These are phyloP conservation scores for Euwallacea fornicatus DNA, from an alignment of 1,140 invertebrate species.

Conservation along the genomic window DNA sequence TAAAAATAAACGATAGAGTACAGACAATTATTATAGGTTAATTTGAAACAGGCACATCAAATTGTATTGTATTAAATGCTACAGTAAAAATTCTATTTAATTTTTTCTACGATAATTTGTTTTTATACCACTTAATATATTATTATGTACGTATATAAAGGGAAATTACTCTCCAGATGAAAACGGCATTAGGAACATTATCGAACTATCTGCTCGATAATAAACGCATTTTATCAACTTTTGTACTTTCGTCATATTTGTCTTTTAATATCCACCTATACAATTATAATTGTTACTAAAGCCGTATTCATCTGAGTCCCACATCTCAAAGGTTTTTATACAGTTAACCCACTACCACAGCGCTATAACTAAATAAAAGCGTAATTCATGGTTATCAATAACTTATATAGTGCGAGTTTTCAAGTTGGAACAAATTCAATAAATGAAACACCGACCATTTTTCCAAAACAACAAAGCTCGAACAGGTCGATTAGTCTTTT, in stretches of 20 bases:
- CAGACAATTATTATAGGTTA: slow-evolving; percentile 37
- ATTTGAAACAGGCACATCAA: slow-evolving; percentile 39
- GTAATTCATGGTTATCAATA: slow-evolving; percentile 13
- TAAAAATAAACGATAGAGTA: slow-evolving; percentile 34
- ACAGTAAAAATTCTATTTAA: slow-evolving; percentile 31
- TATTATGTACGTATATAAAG: slow-evolving; percentile 3
- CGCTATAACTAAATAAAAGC: slow-evolving; percentile 31
- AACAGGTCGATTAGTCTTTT: too few species aligned
- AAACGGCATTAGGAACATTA: background rate
- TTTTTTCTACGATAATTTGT: slow-evolving; percentile 28
- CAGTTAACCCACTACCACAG: slow-evolving; percentile 32
- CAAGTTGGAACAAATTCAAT: too few species aligned
- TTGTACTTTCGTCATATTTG: too few species aligned
- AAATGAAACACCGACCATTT: too few species aligned
- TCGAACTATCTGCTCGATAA: background rate
- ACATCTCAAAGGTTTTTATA: slow-evolving; percentile 1
- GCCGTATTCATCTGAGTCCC: background rate
- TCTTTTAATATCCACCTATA: background rate
- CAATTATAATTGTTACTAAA: slow-evolving; percentile 5
- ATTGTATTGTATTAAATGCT: slow-evolving; percentile 35
- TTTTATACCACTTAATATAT: slow-evolving; percentile 20
- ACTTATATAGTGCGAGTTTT: slow-evolving; percentile 1
- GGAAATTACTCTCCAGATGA: background rate
- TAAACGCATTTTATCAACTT: too few species aligned
- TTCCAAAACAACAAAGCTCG: too few species aligned